Base-by-base conservation (phyloP, 2,888 invertebrate species). In the Temnothorax ravouxi region DNA sequence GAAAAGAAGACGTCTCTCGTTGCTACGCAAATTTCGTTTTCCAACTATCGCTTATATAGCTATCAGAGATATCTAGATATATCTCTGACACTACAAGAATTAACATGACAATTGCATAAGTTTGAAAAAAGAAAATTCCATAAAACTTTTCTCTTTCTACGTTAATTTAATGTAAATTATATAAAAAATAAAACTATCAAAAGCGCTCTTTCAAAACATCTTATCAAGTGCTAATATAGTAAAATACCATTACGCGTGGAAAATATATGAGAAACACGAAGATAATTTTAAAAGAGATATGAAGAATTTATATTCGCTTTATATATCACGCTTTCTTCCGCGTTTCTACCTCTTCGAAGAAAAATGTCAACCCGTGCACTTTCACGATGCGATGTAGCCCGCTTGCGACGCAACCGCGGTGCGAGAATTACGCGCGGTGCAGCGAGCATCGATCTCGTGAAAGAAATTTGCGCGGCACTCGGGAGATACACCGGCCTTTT, bases 361-460 rank as follows among this genome's bases (percentile, higher is more conserved):
- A 67, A 67, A 67, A 56, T 61, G 38, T 80, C 59, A 61, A 61
- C 71, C 34, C 52, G 62, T 21, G n/a, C 62, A 25, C 74, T 67
- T 56, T 77, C 67, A 47, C 29, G 67, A 15, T 34, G 34, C 34
- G 6, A 34, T 34, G 34, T 34, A 34, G 34, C 34, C 15, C 15
- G 52, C 61, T 52, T 50, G 75, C 64, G 38, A 34, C 29, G 47
- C 18, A 64, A 62, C 44, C 62, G 54, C 56, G 54, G 13, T 64
- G n/a, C 56, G 41, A 69, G 64, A 88, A 88, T 88, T 87, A 81
- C 83, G 44, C 83, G 75, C 54, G 44, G 66, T 13, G 72, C 64
- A 59, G 38, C 44, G 54, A 41, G 29, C 59, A 47, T 56, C 76
- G 64, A 74, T 81, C 56, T 66, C 50, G 64, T 13, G 50, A 34